Evolutionary conservation across 2,113 vertebrate genomes (phyloP), one percentile per base, ranked within the genome.

Genomic region (Lycocorax pyrrhopterus): DNA sequence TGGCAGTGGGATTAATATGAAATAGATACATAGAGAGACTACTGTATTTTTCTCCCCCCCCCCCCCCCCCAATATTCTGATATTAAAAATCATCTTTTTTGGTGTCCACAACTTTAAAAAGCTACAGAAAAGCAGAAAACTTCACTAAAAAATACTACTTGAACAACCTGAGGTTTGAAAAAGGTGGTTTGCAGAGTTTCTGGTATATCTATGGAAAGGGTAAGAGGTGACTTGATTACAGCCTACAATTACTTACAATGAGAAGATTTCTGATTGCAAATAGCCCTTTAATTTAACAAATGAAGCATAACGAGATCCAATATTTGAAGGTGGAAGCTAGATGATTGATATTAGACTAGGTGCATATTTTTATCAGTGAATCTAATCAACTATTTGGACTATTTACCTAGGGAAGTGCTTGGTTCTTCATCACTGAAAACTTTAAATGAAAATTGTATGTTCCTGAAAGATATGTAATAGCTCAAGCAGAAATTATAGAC

Each of bases 281-380:
- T 94, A 89, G 62, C 85, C 88, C 75, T 93, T 93, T 95, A 96
- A 96, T 97, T 96, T 90, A 95, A 90, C 72, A 96, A 91, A 96
- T 84, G 83, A 94, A 89, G 79, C 85, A 84, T 92, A 96, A 96
- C 16, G 4, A 94, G 96, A 95, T 84, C 60, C 44, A 93, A 41
- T 92, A 95, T 93, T 72, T 90, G 85, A 93, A 91, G 60, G 84
- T 91, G 49, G 85, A 92, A 93, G 72, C 5, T 59, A 80, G 55
- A 96, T 96, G 92, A 95, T 60, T 91, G 72, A 95, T 93, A 93
- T 88, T 91, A 95, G 83, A 56, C 35, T 84, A 81, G 85, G 76
- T 93, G 92, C n/a, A 39, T 93, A 96, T 90, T 95, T 96, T 95
- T 94, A 93, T 90, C 90, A 86, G 82, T 80, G 90, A 88, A 68